Percentiles rank a stretch among this genome's conserved stretches.
Evolutionary conservation across 2,888 invertebrate species (phyloP).

Genomic region (Agrotis puta): DNA sequence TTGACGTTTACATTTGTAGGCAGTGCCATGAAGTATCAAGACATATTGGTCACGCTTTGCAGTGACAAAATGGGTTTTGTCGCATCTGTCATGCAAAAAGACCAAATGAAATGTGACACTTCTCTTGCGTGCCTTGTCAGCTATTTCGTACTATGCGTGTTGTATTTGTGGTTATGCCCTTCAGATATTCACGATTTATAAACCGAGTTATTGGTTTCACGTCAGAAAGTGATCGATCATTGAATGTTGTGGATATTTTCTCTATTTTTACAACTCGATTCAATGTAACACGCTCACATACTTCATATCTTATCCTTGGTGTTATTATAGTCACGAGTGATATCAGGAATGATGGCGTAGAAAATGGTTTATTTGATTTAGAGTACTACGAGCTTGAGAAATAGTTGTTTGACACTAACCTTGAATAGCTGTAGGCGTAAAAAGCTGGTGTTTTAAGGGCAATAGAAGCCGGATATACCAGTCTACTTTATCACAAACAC

Average conservation of each 20-base stretch:
- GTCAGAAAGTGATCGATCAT: slow-evolving; percentile 88
- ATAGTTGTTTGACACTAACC: slow-evolving; percentile 47
- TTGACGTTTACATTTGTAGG: slow-evolving; percentile 42
- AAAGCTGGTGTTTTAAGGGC: slow-evolving; percentile 43
- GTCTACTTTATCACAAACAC: slow-evolving; percentile 46
- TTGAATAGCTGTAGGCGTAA: slow-evolving; percentile 47
- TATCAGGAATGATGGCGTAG: slow-evolving; percentile 19
- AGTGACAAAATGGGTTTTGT: slow-evolving; percentile 33
- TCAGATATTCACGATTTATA: slow-evolving; percentile 80
- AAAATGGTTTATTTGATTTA: slow-evolving; percentile 29
- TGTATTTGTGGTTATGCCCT: slow-evolving; percentile 66
- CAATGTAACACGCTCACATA: slow-evolving; percentile 65
- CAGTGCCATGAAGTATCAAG: slow-evolving; percentile 51
- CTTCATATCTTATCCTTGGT: slow-evolving; percentile 28
- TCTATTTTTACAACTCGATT: slow-evolving; percentile 74
- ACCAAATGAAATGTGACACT: slow-evolving; percentile 24
- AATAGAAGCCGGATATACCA: slow-evolving; percentile 44
- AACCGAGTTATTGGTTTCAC: slow-evolving; percentile 87
- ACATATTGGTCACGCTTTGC: slow-evolving; percentile 14
- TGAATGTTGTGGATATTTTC: slow-evolving; percentile 78
- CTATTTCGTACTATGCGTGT: neutral
- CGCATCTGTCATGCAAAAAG: slow-evolving; percentile 17
- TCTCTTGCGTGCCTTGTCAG: slow-evolving; percentile 8
- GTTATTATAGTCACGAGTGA: slow-evolving; percentile 36
- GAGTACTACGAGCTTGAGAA: slow-evolving; percentile 21